Evolutionary conservation across 1,140 invertebrate genomes (phyloP).

Genomic region (Subanguina moxae): DNA sequence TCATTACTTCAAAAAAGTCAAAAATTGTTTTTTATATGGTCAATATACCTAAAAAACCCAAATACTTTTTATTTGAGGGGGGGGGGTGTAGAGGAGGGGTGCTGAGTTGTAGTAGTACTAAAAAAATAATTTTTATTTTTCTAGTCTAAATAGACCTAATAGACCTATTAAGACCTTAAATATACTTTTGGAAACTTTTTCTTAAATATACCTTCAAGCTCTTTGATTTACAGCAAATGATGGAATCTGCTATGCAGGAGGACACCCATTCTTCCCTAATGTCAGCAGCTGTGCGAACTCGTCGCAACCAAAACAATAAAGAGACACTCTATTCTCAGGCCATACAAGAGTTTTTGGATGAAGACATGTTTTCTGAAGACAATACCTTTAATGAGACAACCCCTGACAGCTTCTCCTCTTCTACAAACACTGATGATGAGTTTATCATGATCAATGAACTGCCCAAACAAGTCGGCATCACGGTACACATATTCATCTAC

Average conservation of each 20-base stretch:
- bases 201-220: no score
- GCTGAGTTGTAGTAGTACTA: no score
- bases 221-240: constrained; percentile 25
- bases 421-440: constrained; percentile 37
- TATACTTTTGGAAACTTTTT: no score
- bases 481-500: constrained; percentile 1
- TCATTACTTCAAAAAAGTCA: no score
- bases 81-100: no score
- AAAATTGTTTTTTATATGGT: no score
- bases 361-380: not conserved
- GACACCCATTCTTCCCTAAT: not conserved
- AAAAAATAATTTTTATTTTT: no score
- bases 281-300: not conserved
- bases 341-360: not conserved
- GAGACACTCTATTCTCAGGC: not conserved
- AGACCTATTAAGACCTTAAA: no score
- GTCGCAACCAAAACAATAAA: not conserved
- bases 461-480: not conserved
- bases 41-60: no score
- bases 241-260: constrained; percentile 28
- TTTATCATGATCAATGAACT: constrained; percentile 36
- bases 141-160: no score
- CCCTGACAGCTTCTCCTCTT: not conserved
- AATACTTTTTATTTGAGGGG: no score
- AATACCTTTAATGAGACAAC: not conserved